Evolutionary conservation across 2,113 vertebrate genomes (phyloP).

Genomic region (Brevimyrus niger): DNA sequence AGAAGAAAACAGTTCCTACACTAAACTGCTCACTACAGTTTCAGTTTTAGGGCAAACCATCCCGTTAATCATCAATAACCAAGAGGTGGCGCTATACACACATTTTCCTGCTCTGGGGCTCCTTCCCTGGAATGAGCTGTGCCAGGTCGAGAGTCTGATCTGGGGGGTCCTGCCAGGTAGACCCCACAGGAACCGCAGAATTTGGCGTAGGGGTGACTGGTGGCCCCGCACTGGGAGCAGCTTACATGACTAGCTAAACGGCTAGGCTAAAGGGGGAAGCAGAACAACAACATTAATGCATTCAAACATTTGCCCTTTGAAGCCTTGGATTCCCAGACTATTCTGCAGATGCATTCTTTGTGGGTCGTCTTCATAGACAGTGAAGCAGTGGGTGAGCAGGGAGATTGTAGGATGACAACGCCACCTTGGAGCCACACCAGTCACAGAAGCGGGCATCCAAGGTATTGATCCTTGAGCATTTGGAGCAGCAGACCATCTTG

Average conservation of each 20-base stretch:
- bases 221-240: constrained; percentile 72
- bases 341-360: not conserved
- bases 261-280: constrained; percentile 46
- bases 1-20: too few relatives aligned
- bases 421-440: constrained; percentile 74
- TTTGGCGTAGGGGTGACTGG: constrained; percentile 56
- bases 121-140: constrained; percentile 14
- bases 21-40: too few relatives aligned
- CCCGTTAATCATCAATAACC: not conserved
- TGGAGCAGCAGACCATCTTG: constrained; percentile 60
- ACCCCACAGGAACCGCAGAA: constrained; percentile 74
- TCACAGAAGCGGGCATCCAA: constrained; percentile 67
- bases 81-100: constrained; percentile 24
- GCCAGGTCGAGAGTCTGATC: constrained; percentile 22
- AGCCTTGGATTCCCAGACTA: not conserved
- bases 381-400: not conserved
- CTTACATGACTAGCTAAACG: constrained; percentile 47
- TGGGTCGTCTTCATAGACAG: not conserved
- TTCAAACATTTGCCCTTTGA: not conserved
- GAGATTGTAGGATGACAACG: not conserved
- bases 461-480: constrained; percentile 59
- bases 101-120: constrained; percentile 28
- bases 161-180: constrained; percentile 54
- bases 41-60: too few relatives aligned
- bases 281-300: not conserved